phyloP scores from a whole-genome alignment of 1,140 invertebrate species.

The Pentalonia nigronervosa region DNA sequence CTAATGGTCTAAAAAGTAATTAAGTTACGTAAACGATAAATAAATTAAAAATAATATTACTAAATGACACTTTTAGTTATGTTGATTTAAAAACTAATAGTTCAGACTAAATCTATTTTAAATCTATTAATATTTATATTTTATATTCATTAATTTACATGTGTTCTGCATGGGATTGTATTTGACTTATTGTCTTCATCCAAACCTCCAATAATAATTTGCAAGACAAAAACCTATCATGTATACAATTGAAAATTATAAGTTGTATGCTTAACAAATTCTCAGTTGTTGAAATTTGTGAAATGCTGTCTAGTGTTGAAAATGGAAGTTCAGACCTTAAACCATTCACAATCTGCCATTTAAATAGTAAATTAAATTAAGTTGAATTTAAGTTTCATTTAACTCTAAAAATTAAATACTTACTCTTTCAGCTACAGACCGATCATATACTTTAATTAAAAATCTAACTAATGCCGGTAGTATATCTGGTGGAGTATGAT shows the following conservation, averaged over 20 bases:
- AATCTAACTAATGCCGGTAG: slow-evolving; percentile 60
- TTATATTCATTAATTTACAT: slow-evolving; percentile 59
- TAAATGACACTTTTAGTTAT: background rate
- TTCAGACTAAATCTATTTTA: background rate
- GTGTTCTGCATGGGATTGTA: slow-evolving; percentile 57
- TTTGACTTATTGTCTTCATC: slow-evolving; percentile 61
- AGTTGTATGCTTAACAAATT: slow-evolving; percentile 51
- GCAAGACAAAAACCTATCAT: slow-evolving; percentile 59
- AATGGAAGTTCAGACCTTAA: slow-evolving; percentile 59
- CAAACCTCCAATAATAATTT: slow-evolving; percentile 60
- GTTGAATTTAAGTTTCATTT: background rate
- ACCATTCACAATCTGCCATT: slow-evolving; percentile 59
- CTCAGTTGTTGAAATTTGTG: background rate
- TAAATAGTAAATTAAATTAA: background rate
- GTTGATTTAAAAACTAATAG: background rate
- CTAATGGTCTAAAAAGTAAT: slow-evolving; percentile 61
- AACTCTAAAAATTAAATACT: background rate
- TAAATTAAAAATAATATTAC: too few species aligned
- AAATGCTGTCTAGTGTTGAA: background rate
- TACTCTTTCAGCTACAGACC: slow-evolving; percentile 59
- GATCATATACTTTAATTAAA: slow-evolving; percentile 58
- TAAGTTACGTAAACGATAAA: background rate
- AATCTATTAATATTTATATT: background rate
- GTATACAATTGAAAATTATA: slow-evolving; percentile 56
- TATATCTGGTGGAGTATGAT: slow-evolving; percentile 58